Evolutionary conservation across 2,888 invertebrate genomes (phyloP).

Genomic region (Mythimna vitellina): DNA sequence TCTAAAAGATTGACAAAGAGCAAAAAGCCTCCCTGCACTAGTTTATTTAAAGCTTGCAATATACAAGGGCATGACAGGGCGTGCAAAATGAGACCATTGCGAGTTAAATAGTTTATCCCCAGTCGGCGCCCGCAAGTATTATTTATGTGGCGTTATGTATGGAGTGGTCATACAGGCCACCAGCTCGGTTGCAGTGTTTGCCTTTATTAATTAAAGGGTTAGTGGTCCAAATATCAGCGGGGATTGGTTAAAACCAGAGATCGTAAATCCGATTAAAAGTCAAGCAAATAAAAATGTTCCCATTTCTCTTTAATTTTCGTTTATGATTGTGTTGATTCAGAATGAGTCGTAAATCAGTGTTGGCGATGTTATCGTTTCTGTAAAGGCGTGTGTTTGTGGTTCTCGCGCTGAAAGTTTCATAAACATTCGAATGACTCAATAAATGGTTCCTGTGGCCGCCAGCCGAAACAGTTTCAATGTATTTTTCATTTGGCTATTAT

Average conservation of each 20-base stretch:
- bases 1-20: neutral
- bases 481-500: neutral
- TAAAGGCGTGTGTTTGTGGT: conserved; percentile 24
- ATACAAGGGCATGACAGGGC: neutral
- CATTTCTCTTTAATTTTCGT: conserved; percentile 1
- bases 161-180: neutral
- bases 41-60: neutral
- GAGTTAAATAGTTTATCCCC: conserved; percentile 29
- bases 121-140: neutral
- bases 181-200: conserved; percentile 4
- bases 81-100: neutral
- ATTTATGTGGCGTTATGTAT: conserved; percentile 3
- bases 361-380: conserved; percentile 29
- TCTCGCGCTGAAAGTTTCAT: conserved; percentile 33
- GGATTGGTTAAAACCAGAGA: neutral
- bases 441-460: neutral
- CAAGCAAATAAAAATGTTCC: neutral
- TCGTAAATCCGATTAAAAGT: conserved; percentile 3
- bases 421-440: conserved; percentile 36
- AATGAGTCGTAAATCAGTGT: neutral
- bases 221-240: no score
- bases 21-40: neutral
- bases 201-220: neutral
- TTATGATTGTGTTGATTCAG: no score
- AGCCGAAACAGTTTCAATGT: neutral